Evolutionary conservation across 2,797 vertebrate species (phyloP).

Genomic region (Crocidura indochinensis): DNA sequence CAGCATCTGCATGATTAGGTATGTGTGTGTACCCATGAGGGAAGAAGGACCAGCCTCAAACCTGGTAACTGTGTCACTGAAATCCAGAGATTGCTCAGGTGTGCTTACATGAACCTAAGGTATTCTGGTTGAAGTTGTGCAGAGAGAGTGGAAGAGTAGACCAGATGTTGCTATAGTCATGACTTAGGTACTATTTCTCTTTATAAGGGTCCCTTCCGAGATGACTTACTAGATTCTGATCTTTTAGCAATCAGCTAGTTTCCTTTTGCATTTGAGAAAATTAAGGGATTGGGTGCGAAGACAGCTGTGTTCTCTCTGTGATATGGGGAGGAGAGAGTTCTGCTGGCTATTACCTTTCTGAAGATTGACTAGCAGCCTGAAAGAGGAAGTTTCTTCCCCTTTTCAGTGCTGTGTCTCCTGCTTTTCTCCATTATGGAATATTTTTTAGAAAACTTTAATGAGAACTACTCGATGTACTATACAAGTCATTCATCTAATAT

Average conservation of each 20-base stretch:
- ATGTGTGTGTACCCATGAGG: neutral
- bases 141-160: neutral
- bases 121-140: neutral
- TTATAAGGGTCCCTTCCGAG: conserved; percentile 27
- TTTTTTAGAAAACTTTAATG: neutral
- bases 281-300: neutral
- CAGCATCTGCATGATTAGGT: neutral
- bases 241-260: neutral
- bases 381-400: neutral
- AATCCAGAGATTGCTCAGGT: neutral
- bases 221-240: neutral
- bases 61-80: neutral
- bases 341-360: too few species aligned
- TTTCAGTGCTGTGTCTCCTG: neutral
- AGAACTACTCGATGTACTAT: neutral
- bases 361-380: too few species aligned
- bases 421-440: neutral
- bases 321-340: too few species aligned
- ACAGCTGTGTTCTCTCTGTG: neutral
- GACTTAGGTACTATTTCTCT: neutral
- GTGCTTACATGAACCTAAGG: too few species aligned
- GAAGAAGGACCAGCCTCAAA: neutral
- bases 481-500: conserved; percentile 24
- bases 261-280: conserved; percentile 14
- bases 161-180: conserved; percentile 1